Evolutionary conservation across 2,888 invertebrate genomes (phyloP), one percentile per base, ranked within the genome.

Genomic region (Aporophyla lueneburgensis): DNA sequence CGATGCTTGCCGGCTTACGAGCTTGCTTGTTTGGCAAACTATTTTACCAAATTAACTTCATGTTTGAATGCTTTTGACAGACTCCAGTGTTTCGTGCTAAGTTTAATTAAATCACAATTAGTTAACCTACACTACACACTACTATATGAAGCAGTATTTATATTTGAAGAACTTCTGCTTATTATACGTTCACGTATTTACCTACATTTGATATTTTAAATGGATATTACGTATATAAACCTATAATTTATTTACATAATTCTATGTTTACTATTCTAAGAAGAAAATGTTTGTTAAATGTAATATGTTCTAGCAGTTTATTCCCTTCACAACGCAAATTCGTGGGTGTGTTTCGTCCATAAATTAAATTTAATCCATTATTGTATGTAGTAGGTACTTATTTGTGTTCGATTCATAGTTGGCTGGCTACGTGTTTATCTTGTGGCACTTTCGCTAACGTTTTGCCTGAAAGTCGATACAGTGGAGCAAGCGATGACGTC

Each of bases 401-500:
- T 83, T 80, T 82, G 77, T 84, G 85, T 86, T 81, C 81, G 79
- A 86, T 82, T 84, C 85, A 81, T 84, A 83, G 84, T 84, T 85
- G 84, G 84, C 85, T 85, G 74, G 80, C 83, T 78, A 81, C 87
- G 80, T 90, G 89, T 91, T 88, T 91, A 89, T 91, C 86, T 90
- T 86, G 87, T 83, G 87, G 89, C 88, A 91, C 90, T 92, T 91
- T 91, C 89, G 88, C 87, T 89, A 89, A 89, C 91, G 89, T 87
- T 88, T 89, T 88, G 86, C 81, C 86, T 89, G 90, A 90, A 90
- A 91, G 92, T 90, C 89, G 89, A 91, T 92, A 90, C 88, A 89
- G 87, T 88, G 90, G 90, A 91, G 91, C 91, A 92, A 91, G 88
- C 84, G 88, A 89, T 96, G 95, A 96, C 96, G 96, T 96, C 95